Evolutionary conservation across 2,113 vertebrate genomes (phyloP), one percentile per base, ranked within the genome.

Genomic region (Tragulus kanchil): DNA sequence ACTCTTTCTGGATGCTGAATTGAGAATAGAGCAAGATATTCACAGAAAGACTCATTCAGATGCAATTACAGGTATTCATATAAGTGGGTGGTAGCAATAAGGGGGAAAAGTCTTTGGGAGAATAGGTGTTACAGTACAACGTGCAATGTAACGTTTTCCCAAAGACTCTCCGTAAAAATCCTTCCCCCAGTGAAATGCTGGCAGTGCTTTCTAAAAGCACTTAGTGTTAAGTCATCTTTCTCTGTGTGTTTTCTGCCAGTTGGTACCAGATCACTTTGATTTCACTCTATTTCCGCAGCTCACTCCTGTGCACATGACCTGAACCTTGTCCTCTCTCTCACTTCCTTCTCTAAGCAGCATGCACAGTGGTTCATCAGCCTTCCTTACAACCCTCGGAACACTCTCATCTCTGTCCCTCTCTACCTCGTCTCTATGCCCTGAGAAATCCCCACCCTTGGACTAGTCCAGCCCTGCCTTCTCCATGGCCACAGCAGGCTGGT

Each of bases 401-500:
- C 45, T 65, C 79, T 31, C 28, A n/a, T 71, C 58, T 50, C 52
- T 42, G 25, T 13, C 36, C 45, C 54, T 75, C 75, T 26, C 36
- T 4, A 23, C 85, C 42, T 59, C 7, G 25, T 87, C 2, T 28
- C 58, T 19, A 8, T 0, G 23, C 21, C 64, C 23, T 3, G 9
- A 82, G 73, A 81, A 75, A 48, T 50, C 9, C 45, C 42, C 56
- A 62, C 0, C 25, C 1, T 21, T 5, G 48, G 75, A 13, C 25
- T 7, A 3, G 9, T 10, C 23, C 15, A 14, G 31, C 9, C n/a
- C n/a, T 42, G 31, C 21, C 17, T 13, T 78, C 48, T 54, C 25
- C 12, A 3, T 4, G 21, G 9, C 45, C 36, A 31, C 21, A 0
- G 4, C 12, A 28, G 65, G 45, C 67, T 9, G 25, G 0, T 21